A percentile compares a stretch with the other conserved stretches of the same genome.
phyloP scores from a whole-genome alignment of 2,797 vertebrate species.

The Cercopithecus hamlyni region DNA sequence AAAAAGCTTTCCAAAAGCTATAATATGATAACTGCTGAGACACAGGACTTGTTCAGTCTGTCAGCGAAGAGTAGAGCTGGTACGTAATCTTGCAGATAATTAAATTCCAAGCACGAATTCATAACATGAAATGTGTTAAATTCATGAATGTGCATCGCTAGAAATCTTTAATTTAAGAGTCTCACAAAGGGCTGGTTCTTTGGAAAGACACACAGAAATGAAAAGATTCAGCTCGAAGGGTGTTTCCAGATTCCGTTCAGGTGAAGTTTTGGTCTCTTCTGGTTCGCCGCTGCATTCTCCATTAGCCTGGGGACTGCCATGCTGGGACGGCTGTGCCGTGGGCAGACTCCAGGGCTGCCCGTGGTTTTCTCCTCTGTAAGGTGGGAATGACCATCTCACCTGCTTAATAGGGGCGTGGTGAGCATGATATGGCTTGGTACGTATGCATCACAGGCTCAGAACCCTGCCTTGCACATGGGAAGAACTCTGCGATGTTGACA shows the following conservation, averaged over 20 bases:
- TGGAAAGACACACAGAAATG: neutral
- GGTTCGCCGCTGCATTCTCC: accelerated
- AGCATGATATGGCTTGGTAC: accelerated
- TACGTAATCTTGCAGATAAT: neutral
- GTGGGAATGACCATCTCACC: accelerated
- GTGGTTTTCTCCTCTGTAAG: accelerated
- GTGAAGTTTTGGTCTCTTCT: no score
- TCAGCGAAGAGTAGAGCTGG: neutral
- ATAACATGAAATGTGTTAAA: no score
- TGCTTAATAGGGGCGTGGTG: accelerated
- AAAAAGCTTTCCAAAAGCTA: neutral
- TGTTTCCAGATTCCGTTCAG: accelerated
- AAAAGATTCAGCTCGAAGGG: neutral
- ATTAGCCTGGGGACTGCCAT: accelerated
- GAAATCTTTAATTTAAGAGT: neutral
- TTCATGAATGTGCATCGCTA: neutral
- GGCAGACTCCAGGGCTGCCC: accelerated
- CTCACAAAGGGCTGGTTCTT: neutral
- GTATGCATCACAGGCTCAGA: neutral
- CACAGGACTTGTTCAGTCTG: neutral
- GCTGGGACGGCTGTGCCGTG: neutral
- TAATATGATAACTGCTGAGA: neutral
- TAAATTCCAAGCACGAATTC: neutral
- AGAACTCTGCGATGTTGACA: accelerated
- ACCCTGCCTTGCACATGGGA: neutral